Evolutionary conservation across 2,797 vertebrate species (phyloP), one percentile per base, ranked within the genome.

Genomic region (Gymnoscopelus braueri): DNA sequence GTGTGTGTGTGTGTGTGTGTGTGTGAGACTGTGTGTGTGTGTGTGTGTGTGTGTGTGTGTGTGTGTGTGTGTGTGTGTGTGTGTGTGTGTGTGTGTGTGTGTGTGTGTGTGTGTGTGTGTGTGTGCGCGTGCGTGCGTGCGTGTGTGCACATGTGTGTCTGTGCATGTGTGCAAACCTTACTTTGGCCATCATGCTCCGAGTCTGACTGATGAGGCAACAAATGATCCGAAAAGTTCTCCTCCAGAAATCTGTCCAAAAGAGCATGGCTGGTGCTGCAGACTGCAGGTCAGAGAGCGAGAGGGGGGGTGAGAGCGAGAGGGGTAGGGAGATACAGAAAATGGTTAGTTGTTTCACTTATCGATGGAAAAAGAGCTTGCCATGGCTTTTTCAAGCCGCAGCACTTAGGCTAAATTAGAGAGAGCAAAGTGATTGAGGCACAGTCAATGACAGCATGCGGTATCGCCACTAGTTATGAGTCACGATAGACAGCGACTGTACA

Each of bases 181-280:
- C 90, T 72, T 74, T 80, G 81, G 59, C 55, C 69, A 67, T 85
- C 78, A 4, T 88, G 81, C 32, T 84, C 83, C 63, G 64, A 49
- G 29, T 79, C 82, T 67, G 74, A 32, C 69, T 71, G 80, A 67
- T 50, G 77, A 75, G 71, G 49, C 69, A 84, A 77, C 47, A 77
- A 39, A 11, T 79, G 68, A 49, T 88, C 80, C 15, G 85, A 74
- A 54, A 80, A 13, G 60, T 65, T 76, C 48, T 89, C 78, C 32
- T 90, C 85, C 47, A 81, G 77, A 60, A 84, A 78, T 58, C 66
- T 75, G 78, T 87, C 81, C 78, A 89, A 60, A 13, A 92, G 67
- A 47, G 74, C 77, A 0, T 82, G 48, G 51, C 87, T 87, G 79
- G 78, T 64, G 15, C 78, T 80, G 84, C 58, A 77, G 3, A 90